phyloP scores from a whole-genome alignment of 2,888 invertebrate species.

The Limnephilus marmoratus region DNA sequence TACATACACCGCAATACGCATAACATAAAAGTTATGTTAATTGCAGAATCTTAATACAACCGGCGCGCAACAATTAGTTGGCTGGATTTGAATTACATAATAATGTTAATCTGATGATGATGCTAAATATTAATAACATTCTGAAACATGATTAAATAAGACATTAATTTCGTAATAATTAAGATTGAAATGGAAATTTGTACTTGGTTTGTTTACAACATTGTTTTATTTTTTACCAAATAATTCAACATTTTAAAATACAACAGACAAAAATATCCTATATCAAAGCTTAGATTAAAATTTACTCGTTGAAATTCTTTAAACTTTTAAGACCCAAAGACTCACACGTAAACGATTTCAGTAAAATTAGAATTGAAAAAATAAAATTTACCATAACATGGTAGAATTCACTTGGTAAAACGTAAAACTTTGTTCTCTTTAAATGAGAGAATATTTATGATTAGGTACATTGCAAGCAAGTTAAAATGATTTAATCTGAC shows the following conservation, averaged over 20 bases:
- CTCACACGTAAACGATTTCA: neutral
- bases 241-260: neutral
- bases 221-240: neutral
- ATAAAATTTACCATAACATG: too few species aligned
- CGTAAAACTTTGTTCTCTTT: neutral
- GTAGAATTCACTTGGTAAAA: neutral
- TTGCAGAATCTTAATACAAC: neutral
- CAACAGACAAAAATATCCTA: neutral
- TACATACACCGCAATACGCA: neutral
- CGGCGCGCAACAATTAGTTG: neutral
- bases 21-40: neutral
- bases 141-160: neutral
- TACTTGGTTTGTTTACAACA: neutral
- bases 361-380: too few species aligned
- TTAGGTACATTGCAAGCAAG: neutral
- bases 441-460: neutral
- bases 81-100: too few species aligned
- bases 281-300: neutral
- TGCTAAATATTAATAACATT: neutral
- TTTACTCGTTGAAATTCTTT: too few species aligned
- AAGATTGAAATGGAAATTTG: neutral
- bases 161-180: neutral
- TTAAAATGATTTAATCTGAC: neutral
- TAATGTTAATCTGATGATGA: neutral
- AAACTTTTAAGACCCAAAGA: too few species aligned